phyloP scores from a whole-genome alignment of 2,888 invertebrate species.

The Penaeus monodon region DNA sequence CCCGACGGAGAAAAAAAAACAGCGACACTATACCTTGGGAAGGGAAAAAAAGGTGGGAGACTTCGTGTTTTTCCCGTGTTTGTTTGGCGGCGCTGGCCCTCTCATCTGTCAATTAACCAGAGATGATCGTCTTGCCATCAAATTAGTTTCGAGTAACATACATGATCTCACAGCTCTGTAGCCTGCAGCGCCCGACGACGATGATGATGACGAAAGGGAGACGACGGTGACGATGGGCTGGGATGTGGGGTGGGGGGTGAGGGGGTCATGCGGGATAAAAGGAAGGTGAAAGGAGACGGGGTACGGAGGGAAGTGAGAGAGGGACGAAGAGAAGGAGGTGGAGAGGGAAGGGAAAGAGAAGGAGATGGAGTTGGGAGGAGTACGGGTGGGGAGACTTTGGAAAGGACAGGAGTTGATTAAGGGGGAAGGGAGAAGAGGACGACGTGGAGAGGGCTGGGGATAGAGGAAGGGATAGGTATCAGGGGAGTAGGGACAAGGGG shows the following conservation, averaged over 20 bases:
- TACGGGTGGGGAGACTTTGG: background rate
- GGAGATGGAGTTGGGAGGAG: background rate
- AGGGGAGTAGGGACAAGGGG: background rate
- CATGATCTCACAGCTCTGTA: constrained; percentile 39
- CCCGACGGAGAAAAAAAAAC: too few relatives aligned
- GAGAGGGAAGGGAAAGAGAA: background rate
- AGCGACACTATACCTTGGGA: background rate
- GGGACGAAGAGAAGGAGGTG: background rate
- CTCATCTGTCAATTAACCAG: constrained; percentile 48
- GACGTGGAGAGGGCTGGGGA: background rate
- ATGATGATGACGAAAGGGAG: background rate
- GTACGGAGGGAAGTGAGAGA: background rate
- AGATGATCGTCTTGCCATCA: constrained; percentile 50
- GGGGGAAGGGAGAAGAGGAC: background rate
- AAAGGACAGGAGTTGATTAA: background rate
- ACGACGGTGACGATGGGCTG: background rate
- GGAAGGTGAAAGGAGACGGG: background rate
- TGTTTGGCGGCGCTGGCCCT: constrained; percentile 12
- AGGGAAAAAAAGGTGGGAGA: background rate
- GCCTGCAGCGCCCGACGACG: constrained; percentile 20
- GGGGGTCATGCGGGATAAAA: background rate
- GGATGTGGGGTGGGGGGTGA: background rate
- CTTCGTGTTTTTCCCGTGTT: background rate
- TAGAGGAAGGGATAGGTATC: background rate
- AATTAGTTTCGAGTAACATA: constrained; percentile 48